Evolutionary conservation across 2,888 invertebrate genomes (phyloP), one percentile per base, ranked within the genome.

Genomic region (Eupithecia vulgata): DNA sequence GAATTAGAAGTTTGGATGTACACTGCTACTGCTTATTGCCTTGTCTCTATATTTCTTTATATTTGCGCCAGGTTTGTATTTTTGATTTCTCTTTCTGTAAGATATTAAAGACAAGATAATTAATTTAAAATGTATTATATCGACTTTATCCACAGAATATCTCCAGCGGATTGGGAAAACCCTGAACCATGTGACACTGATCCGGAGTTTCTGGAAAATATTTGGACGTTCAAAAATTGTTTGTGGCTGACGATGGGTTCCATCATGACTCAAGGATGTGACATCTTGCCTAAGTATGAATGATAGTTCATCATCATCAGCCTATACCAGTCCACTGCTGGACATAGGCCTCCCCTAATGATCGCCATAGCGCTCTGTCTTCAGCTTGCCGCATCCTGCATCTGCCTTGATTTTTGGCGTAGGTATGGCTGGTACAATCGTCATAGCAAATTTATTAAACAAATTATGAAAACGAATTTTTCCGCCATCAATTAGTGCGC

Each of bases 161-260:
- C 98, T 70, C 98, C 99, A 0, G 97, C 97, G 76, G 99, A 99
- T 90, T 98, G 98, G 98, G 97, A 98, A 89, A 98, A 98, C 91
- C 98, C 98, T 13, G 98, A 98, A 89, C 98, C 98, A 0, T 98
- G 98, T 88, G 97, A 97, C 83, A 95, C 96, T 74, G 97, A 97
- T 85, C 96, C 97, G 25, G 97, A 97, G 81, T 97, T 98, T 83
- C 94, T 99, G 76, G 98, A 99, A 91, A 99, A 99, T 86, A 96
- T 97, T 82, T 98, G 98, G 96, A 96, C 95, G 76, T 94, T 97
- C 84, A 95, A 96, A 91, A 99, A 99, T 90, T 97, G 98, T 79
- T 96, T 98, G 75, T 99, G 99, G 99, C 95, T 99, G 74, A 97
- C 98, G 0, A 96, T 98, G 89, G 98, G 98, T 0, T 98, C 98